Evolutionary conservation across 2,888 invertebrate genomes (phyloP), one percentile per base, ranked within the genome.

Genomic region (Dicranocentrus wangi): DNA sequence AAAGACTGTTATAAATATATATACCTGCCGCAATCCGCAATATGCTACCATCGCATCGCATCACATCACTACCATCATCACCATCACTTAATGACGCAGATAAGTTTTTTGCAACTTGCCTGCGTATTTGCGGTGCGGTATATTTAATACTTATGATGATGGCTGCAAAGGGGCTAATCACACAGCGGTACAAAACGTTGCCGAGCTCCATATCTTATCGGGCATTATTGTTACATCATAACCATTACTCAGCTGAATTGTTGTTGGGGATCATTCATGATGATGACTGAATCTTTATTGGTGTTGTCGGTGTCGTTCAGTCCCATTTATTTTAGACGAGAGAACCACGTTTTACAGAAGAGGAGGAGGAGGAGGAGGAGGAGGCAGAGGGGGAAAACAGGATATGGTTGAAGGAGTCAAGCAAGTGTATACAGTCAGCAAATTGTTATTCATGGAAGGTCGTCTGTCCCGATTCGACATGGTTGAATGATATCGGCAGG

Each of bases 401-500:
- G 82, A 82, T 82, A 79, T 60, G 79, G 60, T 82, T 82, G 82
- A 82, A 66, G 60, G 80, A 65, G 25, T 60, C 75, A 61, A 73
- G 63, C 78, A 77, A 80, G 77, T 75, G 82, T n/a, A n/a, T n/a
- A n/a, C n/a, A n/a, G n/a, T n/a, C n/a, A 76, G 32, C 58, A 71
- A 58, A 82, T 82, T 82, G 79, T 79, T 82, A 82, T 79, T 82
- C 82, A 82, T 70, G 79, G 75, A 75, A 79, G 79, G 82, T 79
- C 79, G 82, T 71, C 79, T 82, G 82, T 83, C 68, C 76, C 66
- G 73, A 83, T 83, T 80, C 80, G 71, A 68, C 72, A 80, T 68
- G 82, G 68, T 80, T 83, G 83, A 83, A 83, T 83, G 83, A 81
- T 80, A 78, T 77, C 77, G 81, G 83, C 83, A 83, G 83, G 83